Percentiles rank a stretch among this genome's conserved stretches.
Evolutionary conservation across 2,113 vertebrate genomes (phyloP).

Genomic region (Entelurus aequoreus): DNA sequence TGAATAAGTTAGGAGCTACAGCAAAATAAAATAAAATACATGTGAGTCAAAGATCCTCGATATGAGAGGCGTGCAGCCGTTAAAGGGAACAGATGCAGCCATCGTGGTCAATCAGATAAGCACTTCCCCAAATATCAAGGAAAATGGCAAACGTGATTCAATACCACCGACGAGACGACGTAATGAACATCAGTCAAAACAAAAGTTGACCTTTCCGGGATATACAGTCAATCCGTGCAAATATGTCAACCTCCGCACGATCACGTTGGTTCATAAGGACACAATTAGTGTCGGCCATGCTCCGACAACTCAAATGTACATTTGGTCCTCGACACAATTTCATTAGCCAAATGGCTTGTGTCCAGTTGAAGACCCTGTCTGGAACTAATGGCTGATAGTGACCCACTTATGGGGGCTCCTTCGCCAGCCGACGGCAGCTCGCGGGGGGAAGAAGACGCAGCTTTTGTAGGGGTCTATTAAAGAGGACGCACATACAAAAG

Average conservation of each 20-base stretch:
- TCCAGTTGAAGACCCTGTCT: slow-evolving; percentile 20
- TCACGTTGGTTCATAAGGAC: neutral
- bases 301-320: neutral
- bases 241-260: neutral
- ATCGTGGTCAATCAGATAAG: neutral
- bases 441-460: neutral
- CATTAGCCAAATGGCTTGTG: slow-evolving; percentile 23
- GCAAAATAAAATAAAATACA: too few relatives aligned
- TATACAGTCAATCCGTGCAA: neutral
- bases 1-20: too few relatives aligned
- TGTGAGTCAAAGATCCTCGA: too few relatives aligned
- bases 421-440: slow-evolving; percentile 2
- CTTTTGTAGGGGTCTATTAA: neutral
- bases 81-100: neutral
- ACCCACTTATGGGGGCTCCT: slow-evolving; percentile 9
- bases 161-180: neutral
- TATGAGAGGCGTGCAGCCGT: too few relatives aligned
- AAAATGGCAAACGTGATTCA: neutral
- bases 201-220: neutral
- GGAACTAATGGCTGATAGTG: slow-evolving; percentile 10
- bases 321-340: neutral
- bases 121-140: neutral
- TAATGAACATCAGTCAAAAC: neutral
- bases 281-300: slow-evolving; percentile 14
- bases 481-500: neutral